Evolutionary conservation across 2,113 vertebrate species (phyloP).

Genomic region (Archocentrus centrarchus): DNA sequence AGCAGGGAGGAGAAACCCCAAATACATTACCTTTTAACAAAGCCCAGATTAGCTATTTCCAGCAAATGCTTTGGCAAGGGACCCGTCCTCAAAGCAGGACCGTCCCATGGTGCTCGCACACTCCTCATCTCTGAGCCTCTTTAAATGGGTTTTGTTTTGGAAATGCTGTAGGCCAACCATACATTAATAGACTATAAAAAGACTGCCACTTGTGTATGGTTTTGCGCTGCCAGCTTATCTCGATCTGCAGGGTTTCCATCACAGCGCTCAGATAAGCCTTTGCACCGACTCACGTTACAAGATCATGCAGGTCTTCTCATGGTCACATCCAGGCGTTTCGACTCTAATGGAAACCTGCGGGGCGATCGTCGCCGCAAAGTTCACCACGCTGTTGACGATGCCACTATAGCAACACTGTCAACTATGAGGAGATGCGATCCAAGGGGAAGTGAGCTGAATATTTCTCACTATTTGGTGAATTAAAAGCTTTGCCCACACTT

Average conservation of each 20-base stretch:
- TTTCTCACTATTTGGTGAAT: conserved; percentile 35
- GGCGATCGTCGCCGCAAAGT: conserved; percentile 8
- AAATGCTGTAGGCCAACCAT: conserved; percentile 51
- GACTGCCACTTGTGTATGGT: conserved; percentile 47
- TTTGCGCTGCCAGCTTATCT: conserved; percentile 69
- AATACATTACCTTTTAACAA: conserved; percentile 65
- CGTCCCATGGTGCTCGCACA: conserved; percentile 7
- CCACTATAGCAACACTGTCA: conserved; percentile 59
- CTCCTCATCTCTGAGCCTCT: neutral
- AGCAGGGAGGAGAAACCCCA: conserved; percentile 42
- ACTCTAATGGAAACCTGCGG: conserved; percentile 46
- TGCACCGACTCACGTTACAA: conserved; percentile 46
- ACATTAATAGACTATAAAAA: conserved; percentile 67
- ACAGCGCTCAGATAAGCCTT: conserved; percentile 50
- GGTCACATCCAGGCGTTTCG: conserved; percentile 39
- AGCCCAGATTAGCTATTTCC: conserved; percentile 39
- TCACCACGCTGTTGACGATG: conserved; percentile 48
- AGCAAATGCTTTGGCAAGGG: conserved; percentile 45
- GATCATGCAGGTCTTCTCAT: conserved; percentile 47
- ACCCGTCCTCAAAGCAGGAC: conserved; percentile 53
- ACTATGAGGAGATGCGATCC: neutral
- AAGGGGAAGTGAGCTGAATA: neutral
- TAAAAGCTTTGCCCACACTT: conserved; percentile 11
- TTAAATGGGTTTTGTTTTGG: conserved; percentile 56
- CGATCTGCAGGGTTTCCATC: conserved; percentile 64